A percentile compares a stretch with the other conserved stretches of the same genome.
Conservation (phyloP, 2,888 invertebrate genomes). For the Zygaena filipendulae region DNA sequence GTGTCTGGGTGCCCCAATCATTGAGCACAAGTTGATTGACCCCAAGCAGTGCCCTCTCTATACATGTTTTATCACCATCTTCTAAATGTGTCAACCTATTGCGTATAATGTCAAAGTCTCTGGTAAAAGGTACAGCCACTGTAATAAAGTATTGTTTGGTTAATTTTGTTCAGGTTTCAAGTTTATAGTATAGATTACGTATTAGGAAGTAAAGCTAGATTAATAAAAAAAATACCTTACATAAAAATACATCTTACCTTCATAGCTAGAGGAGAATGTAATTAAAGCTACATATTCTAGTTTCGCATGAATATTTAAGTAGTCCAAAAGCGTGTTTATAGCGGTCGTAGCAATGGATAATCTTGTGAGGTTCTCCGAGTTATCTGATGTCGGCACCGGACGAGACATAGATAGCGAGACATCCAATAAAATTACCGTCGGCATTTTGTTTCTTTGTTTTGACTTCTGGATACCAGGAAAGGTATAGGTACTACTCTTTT, state of each 20-base stretch:
- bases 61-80: slow-evolving; percentile 87
- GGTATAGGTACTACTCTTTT: no score
- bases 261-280: slow-evolving; percentile 48
- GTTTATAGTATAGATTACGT: no score
- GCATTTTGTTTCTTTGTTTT: no score
- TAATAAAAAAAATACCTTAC: no score
- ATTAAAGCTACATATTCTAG: slow-evolving; percentile 54
- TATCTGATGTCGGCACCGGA: slow-evolving; percentile 42
- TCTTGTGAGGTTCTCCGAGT: slow-evolving; percentile 45
- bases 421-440: slow-evolving; percentile 50
- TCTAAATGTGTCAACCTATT: slow-evolving; percentile 80
- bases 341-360: slow-evolving; percentile 43
- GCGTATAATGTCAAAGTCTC: slow-evolving; percentile 86
- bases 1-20: slow-evolving; percentile 91
- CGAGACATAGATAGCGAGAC: slow-evolving; percentile 57
- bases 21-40: slow-evolving; percentile 82
- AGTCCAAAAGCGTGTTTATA: slow-evolving; percentile 53
- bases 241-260: no score
- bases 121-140: slow-evolving; percentile 86
- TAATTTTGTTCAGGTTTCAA: no score
- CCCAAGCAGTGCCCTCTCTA: slow-evolving; percentile 82
- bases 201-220: no score
- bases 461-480: no score
- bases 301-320: slow-evolving; percentile 45
- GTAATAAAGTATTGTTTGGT: slow-evolving; percentile 20